These are phyloP conservation scores for Nymphicus hollandicus DNA, from an alignment of 2,113 vertebrate genomes.

Conservation along the genomic window DNA sequence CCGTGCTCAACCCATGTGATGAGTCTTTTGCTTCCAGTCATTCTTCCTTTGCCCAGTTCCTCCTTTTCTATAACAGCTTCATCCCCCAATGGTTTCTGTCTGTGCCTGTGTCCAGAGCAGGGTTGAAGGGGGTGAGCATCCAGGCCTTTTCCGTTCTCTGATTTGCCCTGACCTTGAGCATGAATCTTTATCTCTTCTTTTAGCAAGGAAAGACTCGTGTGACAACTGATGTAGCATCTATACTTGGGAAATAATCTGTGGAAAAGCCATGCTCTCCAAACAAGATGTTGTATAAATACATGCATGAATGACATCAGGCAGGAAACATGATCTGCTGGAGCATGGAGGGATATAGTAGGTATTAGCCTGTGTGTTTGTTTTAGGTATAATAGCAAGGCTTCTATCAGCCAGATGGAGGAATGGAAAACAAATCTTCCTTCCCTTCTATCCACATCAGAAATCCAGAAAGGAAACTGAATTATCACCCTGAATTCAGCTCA, in stretches of 20 bases:
- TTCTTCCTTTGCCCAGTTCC: neutral
- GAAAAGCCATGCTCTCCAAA: neutral
- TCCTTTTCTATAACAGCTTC: neutral
- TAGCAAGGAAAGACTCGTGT: neutral
- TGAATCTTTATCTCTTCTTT: neutral
- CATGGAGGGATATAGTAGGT: neutral
- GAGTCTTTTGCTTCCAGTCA: neutral
- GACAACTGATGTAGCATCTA: neutral
- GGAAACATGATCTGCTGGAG: neutral
- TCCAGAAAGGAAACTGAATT: neutral
- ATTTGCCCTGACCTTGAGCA: neutral
- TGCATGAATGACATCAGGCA: neutral
- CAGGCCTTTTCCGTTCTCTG: neutral
- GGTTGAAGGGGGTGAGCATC: neutral
- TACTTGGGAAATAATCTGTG: neutral
- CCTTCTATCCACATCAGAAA: neutral
- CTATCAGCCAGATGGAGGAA: neutral
- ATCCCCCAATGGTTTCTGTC: neutral
- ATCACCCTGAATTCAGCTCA: neutral
- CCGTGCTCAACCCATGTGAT: accelerated
- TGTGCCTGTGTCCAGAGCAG: neutral
- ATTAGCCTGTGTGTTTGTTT: neutral
- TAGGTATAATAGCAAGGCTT: neutral
- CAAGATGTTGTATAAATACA: neutral
- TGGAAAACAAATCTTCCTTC: neutral